These are phyloP conservation scores for Papilio demoleus DNA, from an alignment of 2,888 invertebrate genomes.

Conservation along the genomic window DNA sequence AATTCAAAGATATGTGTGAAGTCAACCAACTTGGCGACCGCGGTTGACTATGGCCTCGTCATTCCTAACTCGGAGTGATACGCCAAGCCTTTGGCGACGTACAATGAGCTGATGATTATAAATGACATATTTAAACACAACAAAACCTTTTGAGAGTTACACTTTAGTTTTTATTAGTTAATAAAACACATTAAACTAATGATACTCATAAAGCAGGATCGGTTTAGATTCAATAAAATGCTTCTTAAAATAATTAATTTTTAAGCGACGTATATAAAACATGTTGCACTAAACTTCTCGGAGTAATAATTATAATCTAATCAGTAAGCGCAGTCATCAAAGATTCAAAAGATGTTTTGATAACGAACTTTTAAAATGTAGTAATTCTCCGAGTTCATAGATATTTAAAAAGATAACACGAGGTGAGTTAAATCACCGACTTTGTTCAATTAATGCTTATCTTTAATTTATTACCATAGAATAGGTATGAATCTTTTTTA, in stretches of 20 bases:
- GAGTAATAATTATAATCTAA: conserved; percentile 6
- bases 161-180: neutral
- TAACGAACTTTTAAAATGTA: conserved; percentile 20
- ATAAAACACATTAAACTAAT: too few relatives aligned
- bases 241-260: neutral
- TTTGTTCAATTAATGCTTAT: conserved; percentile 24
- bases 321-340: conserved; percentile 14
- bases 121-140: too few relatives aligned
- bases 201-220: neutral
- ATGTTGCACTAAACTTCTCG: neutral
- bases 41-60: too few relatives aligned
- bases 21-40: too few relatives aligned
- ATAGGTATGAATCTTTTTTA: conserved; percentile 1
- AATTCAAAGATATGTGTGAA: too few relatives aligned
- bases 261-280: neutral
- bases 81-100: too few relatives aligned
- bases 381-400: conserved; percentile 14
- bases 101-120: too few relatives aligned
- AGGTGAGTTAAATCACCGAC: neutral
- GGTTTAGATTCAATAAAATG: neutral
- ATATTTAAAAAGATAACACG: conserved; percentile 15
- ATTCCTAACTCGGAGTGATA: too few relatives aligned
- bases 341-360: conserved; percentile 22
- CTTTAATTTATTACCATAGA: conserved; percentile 21
- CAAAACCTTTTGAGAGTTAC: neutral